phyloP scores from a whole-genome alignment of 2,888 invertebrate species.

The Melanchra persicariae region DNA sequence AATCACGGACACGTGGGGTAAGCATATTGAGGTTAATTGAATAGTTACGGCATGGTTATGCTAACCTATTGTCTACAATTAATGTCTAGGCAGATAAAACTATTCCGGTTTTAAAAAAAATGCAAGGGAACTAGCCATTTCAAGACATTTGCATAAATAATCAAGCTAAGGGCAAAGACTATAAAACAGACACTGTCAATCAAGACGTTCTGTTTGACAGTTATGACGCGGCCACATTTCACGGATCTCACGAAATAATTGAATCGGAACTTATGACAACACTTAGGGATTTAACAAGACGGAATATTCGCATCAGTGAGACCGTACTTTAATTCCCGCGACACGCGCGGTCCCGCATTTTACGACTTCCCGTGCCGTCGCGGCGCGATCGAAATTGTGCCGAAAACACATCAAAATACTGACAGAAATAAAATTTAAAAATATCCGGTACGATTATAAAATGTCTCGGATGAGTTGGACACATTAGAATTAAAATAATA shows the following conservation, averaged over 20 bases:
- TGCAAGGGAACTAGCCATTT: conserved; percentile 11
- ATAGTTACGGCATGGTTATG: conserved; percentile 52
- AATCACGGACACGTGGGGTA: conserved; percentile 23
- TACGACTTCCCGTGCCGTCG: conserved; percentile 86
- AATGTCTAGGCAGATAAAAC: conserved; percentile 17
- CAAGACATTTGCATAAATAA: conserved; percentile 36
- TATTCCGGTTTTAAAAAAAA: conserved; percentile 32
- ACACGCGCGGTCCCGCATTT: conserved; percentile 76
- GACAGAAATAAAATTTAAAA: conserved; percentile 79
- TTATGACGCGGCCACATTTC: conserved; percentile 25
- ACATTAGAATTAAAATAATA: conserved; percentile 53
- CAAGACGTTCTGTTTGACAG: conserved; percentile 36
- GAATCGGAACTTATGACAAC: conserved; percentile 61
- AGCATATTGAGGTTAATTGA: conserved; percentile 41
- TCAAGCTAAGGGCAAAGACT: conserved; percentile 5
- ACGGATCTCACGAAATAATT: conserved; percentile 47
- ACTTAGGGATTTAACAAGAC: conserved; percentile 69
- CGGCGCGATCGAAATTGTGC: conserved; percentile 75
- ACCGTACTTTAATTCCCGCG: conserved; percentile 70
- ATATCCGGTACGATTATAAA: conserved; percentile 68
- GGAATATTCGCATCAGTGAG: conserved; percentile 68
- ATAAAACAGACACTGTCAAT: conserved; percentile 18
- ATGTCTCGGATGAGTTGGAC: conserved; percentile 53
- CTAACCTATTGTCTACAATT: conserved; percentile 31
- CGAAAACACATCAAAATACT: conserved; percentile 82